These are phyloP conservation scores for Sebastes hubbsi DNA, from an alignment of 2,797 vertebrate species.

Conservation along the genomic window DNA sequence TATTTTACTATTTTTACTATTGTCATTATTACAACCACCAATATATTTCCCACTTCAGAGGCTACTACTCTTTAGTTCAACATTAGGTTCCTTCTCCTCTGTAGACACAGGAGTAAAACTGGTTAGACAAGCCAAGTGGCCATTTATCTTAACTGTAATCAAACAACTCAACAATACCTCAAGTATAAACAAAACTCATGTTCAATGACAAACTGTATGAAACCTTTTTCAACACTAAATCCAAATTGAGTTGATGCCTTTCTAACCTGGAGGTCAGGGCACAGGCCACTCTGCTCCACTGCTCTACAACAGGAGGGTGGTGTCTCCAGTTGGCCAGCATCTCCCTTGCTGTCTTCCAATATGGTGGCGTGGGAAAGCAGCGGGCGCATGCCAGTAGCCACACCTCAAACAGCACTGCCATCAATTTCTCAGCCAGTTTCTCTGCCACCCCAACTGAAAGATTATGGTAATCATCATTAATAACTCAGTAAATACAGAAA, in stretches of 20 bases:
- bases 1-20: background rate
- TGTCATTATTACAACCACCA: background rate
- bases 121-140: background rate
- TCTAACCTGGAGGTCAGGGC: conserved; percentile 94
- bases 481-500: background rate
- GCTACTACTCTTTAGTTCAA: background rate
- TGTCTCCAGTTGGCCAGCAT: conserved; percentile 98
- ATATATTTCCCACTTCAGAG: background rate
- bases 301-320: conserved; percentile 96
- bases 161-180: background rate
- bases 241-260: background rate
- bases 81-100: background rate
- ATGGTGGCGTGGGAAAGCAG: conserved; percentile 96
- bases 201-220: background rate
- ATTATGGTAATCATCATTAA: background rate
- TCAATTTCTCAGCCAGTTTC: conserved; percentile 93
- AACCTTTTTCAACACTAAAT: background rate
- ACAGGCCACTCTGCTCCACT: conserved; percentile 96
- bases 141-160: background rate
- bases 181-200: background rate
- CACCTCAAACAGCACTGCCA: conserved; percentile 95
- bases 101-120: background rate
- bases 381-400: conserved; percentile 93
- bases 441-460: conserved; percentile 92
- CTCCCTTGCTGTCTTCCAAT: conserved; percentile 97